Conservation (phyloP, 2,113 vertebrate species). For the Agelaius phoeniceus region DNA sequence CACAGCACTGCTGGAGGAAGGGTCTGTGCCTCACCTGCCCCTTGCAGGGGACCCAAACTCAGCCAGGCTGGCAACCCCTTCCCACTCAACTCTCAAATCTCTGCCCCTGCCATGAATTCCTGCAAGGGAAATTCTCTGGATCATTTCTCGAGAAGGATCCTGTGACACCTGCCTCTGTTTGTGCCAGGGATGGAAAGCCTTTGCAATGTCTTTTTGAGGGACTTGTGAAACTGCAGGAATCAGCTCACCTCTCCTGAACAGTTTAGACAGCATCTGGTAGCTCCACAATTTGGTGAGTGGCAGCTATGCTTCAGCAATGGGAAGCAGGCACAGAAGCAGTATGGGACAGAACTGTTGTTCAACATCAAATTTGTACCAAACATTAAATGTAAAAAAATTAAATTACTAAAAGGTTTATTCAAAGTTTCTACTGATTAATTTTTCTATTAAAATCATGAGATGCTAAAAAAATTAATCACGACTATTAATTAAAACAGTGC, state of each 20-base stretch:
- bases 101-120: background rate
- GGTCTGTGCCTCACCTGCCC: fast-evolving
- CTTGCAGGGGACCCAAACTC: background rate
- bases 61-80: background rate
- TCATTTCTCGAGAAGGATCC: background rate
- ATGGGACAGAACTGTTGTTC: background rate
- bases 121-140: background rate
- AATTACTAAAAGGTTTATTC: background rate
- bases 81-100: background rate
- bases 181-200: background rate
- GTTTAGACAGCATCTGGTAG: background rate
- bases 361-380: background rate
- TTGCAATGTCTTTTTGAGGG: background rate
- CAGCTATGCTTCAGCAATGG: background rate
- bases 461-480: background rate
- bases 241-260: background rate
- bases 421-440: background rate
- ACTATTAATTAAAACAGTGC: background rate
- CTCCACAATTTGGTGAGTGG: background rate
- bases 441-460: background rate
- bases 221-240: fast-evolving
- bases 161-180: background rate
- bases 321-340: background rate
- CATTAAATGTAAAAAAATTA: background rate
- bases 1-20: fast-evolving